These are phyloP conservation scores for Dromas ardeola DNA, from an alignment of 2,113 vertebrate species.

Conservation along the genomic window DNA sequence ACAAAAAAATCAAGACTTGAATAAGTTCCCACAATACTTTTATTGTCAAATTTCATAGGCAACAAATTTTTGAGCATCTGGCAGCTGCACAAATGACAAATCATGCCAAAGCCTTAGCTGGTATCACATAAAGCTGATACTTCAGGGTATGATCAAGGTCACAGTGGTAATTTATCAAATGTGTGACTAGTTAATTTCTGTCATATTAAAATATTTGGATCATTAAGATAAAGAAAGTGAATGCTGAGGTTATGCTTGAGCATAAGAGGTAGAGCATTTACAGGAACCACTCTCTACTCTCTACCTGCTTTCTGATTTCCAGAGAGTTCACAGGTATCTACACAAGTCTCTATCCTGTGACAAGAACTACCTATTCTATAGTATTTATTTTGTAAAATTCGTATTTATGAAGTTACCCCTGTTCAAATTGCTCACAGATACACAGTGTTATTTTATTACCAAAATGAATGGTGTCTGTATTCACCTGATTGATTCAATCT, in stretches of 20 bases:
- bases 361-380: neutral
- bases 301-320: neutral
- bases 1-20: neutral
- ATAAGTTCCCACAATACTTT: neutral
- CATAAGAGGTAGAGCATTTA: neutral
- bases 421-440: neutral
- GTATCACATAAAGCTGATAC: neutral
- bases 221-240: neutral
- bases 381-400: neutral
- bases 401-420: neutral
- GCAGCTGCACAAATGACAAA: neutral
- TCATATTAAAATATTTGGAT: neutral
- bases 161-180: neutral
- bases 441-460: neutral
- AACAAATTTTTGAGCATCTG: neutral
- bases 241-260: neutral
- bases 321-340: neutral
- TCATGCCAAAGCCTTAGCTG: neutral
- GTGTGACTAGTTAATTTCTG: neutral
- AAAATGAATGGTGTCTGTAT: neutral
- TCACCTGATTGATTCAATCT: rapidly evolving
- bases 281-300: neutral
- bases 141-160: neutral
- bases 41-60: neutral
- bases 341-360: neutral